phyloP scores from a whole-genome alignment of 2,797 vertebrate species.

The Eulemur coronatus region DNA sequence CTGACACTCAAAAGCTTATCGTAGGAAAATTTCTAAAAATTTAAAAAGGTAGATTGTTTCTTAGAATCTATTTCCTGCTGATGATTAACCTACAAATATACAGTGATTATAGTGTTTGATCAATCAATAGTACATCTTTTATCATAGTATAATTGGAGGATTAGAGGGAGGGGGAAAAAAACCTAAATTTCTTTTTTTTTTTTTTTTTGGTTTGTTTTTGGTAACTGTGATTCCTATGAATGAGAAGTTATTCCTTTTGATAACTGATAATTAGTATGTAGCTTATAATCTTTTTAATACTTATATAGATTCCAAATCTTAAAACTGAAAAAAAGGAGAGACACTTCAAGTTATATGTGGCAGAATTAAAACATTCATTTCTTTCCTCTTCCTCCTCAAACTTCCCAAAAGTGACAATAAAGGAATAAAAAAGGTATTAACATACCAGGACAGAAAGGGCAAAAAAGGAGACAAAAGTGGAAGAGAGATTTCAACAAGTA shows the following conservation, averaged over 20 bases:
- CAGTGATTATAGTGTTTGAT: background rate
- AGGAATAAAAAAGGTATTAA: background rate
- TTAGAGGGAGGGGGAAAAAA: background rate
- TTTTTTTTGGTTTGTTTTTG: slow-evolving; percentile 12
- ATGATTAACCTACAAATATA: slow-evolving; percentile 25
- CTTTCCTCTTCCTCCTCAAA: slow-evolving; percentile 2
- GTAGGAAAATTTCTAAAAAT: background rate
- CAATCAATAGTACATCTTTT: background rate
- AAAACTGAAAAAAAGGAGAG: background rate
- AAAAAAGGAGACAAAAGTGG: background rate
- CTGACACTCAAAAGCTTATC: background rate
- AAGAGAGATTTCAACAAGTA: background rate
- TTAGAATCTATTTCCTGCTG: slow-evolving; percentile 15
- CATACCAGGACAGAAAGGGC: background rate
- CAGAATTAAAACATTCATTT: background rate
- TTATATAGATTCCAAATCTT: slow-evolving; percentile 7
- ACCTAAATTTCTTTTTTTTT: background rate
- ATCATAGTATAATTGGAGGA: background rate
- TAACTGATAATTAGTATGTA: background rate
- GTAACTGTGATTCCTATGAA: background rate
- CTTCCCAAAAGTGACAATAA: background rate
- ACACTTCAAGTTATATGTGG: background rate
- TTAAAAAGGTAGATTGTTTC: background rate
- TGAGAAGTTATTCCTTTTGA: background rate
- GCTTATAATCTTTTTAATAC: background rate